phyloP scores from a whole-genome alignment of 2,113 vertebrate genomes.

The Orycteropus afer region DNA sequence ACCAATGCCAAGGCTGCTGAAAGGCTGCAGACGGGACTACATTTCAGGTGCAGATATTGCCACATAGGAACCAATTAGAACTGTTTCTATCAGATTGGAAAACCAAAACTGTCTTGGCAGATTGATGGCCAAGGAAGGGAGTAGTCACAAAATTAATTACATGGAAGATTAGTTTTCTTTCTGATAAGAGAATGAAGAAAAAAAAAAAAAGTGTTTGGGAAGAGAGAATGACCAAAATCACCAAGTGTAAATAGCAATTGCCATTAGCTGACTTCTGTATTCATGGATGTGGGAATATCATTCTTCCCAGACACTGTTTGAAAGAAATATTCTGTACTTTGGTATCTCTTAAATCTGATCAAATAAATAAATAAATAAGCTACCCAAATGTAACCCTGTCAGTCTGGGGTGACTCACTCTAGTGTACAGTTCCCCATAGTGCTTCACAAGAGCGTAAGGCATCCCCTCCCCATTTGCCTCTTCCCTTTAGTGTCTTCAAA shows the following conservation, averaged over 20 bases:
- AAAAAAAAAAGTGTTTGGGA: background rate
- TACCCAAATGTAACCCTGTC: rapidly evolving
- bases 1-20: background rate
- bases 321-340: background rate
- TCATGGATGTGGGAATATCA: background rate
- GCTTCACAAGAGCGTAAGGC: background rate
- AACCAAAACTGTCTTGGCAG: background rate
- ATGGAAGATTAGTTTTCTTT: background rate
- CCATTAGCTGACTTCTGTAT: background rate
- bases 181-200: background rate
- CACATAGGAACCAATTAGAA: background rate
- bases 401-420: background rate
- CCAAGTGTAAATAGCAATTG: background rate
- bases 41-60: background rate
- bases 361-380: too few relatives aligned
- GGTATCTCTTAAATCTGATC: background rate
- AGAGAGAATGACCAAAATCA: background rate
- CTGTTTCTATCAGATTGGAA: background rate
- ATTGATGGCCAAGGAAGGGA: background rate
- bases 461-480: background rate
- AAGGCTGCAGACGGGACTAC: background rate
- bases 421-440: background rate
- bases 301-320: background rate
- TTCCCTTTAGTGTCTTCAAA: background rate
- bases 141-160: background rate